phyloP scores from a whole-genome alignment of 1,140 invertebrate species.

The Nephotettix cincticeps region DNA sequence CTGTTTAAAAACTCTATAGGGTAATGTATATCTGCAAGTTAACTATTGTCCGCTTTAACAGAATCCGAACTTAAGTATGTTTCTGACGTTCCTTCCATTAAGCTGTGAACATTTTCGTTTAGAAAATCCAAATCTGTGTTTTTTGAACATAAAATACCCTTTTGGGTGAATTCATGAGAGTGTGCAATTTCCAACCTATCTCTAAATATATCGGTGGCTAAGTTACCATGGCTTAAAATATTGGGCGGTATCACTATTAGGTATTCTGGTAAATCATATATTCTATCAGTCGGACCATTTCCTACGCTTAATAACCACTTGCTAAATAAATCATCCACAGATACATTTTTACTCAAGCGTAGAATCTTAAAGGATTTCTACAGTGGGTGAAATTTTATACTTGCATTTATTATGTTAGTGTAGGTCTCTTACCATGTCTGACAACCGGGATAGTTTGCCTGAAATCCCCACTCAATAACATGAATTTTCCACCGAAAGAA shows the following conservation, averaged over 20 bases:
- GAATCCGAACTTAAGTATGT: too few relatives aligned
- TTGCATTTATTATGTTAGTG: background rate
- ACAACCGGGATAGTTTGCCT: background rate
- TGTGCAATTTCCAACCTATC: too few relatives aligned
- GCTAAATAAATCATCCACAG: conserved; percentile 1
- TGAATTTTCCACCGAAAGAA: conserved; percentile 11
- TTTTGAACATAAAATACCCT: too few relatives aligned
- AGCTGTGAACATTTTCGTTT: too few relatives aligned
- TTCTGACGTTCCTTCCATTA: too few relatives aligned
- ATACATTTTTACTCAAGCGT: background rate
- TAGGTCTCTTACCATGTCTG: conserved; percentile 8
- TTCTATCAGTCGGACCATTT: background rate
- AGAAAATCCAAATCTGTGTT: too few relatives aligned
- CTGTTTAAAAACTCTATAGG: too few relatives aligned
- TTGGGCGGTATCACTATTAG: background rate
- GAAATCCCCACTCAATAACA: conserved; percentile 2
- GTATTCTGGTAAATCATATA: background rate
- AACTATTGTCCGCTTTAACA: too few relatives aligned
- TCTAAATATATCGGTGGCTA: background rate
- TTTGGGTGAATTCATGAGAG: too few relatives aligned
- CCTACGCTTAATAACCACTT: background rate
- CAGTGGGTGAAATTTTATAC: background rate
- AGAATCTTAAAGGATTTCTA: background rate
- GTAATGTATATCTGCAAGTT: too few relatives aligned
- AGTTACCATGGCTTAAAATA: background rate